Conservation (phyloP, 2,888 invertebrate species). For the Xanthia icteritia region DNA sequence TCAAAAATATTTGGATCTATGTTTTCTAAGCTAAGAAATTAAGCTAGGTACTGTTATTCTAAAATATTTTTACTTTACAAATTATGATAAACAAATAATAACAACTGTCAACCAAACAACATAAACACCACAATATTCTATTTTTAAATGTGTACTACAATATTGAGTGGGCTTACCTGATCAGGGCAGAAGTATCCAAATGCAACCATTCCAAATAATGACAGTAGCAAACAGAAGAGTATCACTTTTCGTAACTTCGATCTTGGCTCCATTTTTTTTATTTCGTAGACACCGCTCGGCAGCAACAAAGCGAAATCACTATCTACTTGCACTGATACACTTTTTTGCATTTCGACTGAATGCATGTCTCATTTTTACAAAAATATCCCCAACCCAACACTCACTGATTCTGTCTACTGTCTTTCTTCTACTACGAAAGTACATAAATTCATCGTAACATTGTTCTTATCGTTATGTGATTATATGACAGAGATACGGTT, state of each 20-base stretch:
- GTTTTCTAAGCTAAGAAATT: not conserved
- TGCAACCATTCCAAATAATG: constrained; percentile 96
- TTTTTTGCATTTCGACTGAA: constrained; percentile 92
- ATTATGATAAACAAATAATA: constrained; percentile 39
- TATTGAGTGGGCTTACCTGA: constrained; percentile 90
- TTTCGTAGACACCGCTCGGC: constrained; percentile 94
- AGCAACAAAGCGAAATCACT: constrained; percentile 95
- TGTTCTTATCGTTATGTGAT: constrained; percentile 70
- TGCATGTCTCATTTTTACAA: constrained; percentile 90
- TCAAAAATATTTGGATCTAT: not conserved
- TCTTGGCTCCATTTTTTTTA: constrained; percentile 96
- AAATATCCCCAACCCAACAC: constrained; percentile 79
- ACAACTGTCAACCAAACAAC: constrained; percentile 40
- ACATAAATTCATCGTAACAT: constrained; percentile 70
- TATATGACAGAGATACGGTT: constrained; percentile 74
- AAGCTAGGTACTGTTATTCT: not conserved
- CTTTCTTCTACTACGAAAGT: constrained; percentile 65
- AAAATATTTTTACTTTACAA: not conserved
- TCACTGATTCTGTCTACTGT: constrained; percentile 75
- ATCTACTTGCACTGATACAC: constrained; percentile 96
- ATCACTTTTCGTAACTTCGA: constrained; percentile 95
- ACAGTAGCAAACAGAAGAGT: constrained; percentile 95
- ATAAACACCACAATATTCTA: constrained; percentile 23
- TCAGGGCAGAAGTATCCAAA: constrained; percentile 97
- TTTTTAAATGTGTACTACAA: not conserved